Percentiles rank a stretch among this genome's conserved stretches.
phyloP scores from a whole-genome alignment of 1,140 invertebrate genomes.

The Augochlora pura region DNA sequence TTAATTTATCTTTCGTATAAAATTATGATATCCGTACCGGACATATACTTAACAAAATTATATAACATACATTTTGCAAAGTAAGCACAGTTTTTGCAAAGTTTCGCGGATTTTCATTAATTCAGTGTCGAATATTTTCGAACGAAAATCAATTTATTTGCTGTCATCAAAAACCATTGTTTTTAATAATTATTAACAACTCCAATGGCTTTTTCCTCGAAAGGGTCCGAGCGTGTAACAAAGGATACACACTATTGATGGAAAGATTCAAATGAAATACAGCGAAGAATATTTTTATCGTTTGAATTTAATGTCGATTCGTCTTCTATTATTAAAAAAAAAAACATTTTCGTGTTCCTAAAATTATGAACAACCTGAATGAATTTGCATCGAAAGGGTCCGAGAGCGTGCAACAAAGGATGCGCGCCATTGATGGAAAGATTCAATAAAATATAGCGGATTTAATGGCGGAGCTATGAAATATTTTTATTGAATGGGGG shows the following conservation, averaged over 20 bases:
- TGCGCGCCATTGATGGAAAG: slow-evolving; percentile 16
- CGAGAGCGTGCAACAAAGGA: slow-evolving; percentile 11
- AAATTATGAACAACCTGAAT: background rate
- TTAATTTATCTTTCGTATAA: background rate
- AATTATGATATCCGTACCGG: background rate
- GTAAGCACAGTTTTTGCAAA: too few relatives aligned
- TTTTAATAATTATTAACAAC: background rate
- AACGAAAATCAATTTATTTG: background rate
- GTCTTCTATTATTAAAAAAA: background rate
- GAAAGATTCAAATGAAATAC: background rate
- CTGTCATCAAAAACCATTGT: background rate
- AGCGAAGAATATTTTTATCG: too few relatives aligned
- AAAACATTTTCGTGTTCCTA: background rate
- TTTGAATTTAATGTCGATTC: background rate
- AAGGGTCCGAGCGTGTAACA: background rate
- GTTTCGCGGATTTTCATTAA: too few relatives aligned
- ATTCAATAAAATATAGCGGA: slow-evolving; percentile 12
- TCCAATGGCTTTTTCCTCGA: background rate
- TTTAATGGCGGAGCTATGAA: slow-evolving; percentile 28
- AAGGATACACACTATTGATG: slow-evolving; percentile 9
- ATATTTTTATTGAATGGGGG: slow-evolving; percentile 30
- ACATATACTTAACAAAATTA: too few relatives aligned
- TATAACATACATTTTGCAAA: too few relatives aligned
- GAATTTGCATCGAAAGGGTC: background rate
- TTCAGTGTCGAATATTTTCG: too few relatives aligned